Evolutionary conservation across 2,797 vertebrate species (phyloP).

Genomic region (Nasua narica): DNA sequence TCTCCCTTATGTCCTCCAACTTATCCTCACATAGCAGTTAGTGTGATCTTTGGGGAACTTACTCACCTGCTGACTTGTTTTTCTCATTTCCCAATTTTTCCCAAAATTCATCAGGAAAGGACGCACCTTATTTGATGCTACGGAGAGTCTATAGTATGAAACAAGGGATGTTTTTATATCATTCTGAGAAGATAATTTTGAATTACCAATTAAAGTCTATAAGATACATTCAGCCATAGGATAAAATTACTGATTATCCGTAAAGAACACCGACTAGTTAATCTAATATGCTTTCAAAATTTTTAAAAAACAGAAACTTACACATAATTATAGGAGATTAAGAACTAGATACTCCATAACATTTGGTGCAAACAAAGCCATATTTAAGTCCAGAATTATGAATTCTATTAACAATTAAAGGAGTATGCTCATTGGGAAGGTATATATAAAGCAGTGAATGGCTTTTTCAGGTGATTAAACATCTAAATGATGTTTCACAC

Average conservation of each 20-base stretch:
- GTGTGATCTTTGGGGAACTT: background rate
- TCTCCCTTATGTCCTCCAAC: background rate
- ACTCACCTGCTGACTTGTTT: background rate
- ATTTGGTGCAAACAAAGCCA: constrained; percentile 47
- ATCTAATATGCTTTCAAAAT: background rate
- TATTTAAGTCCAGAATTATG: constrained; percentile 55
- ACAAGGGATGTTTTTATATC: background rate
- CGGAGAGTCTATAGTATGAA: background rate
- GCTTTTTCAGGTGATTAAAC: constrained; percentile 66
- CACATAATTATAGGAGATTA: constrained; percentile 30
- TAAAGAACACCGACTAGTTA: background rate
- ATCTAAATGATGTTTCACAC: constrained; percentile 56
- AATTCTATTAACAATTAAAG: constrained; percentile 74
- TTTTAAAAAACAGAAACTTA: constrained; percentile 6
- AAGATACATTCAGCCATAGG: background rate
- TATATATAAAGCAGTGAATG: constrained; percentile 49
- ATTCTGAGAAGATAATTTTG: background rate
- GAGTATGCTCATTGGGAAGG: constrained; percentile 40
- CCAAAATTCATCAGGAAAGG: background rate
- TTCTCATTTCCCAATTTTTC: background rate
- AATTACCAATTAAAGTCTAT: background rate
- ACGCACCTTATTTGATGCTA: background rate
- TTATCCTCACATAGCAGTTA: background rate
- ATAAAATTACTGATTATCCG: background rate
- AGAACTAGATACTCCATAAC: background rate